Evolutionary conservation across 2,888 invertebrate genomes (phyloP), one percentile per base, ranked within the genome.

Genomic region (Zootermopsis nevadensis): DNA sequence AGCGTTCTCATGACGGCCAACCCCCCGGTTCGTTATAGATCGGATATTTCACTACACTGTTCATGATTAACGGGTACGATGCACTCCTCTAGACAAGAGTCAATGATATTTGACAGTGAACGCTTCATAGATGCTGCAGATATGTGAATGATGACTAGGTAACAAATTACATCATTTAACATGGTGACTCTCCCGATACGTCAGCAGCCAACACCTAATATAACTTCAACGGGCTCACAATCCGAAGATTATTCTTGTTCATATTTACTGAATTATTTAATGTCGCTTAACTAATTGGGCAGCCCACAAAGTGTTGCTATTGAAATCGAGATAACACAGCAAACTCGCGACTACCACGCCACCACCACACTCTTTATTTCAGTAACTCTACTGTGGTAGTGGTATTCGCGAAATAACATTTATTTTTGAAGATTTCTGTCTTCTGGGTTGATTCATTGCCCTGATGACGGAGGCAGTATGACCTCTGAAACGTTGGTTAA

Each of bases 151-250:
- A 80, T 80, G 80, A 80, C 38, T 67, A 67, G 38, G 42, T 80
- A 66, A 80, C 80, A 66, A 80, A 80, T 80, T 67, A 30, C 42
- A 67, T 80, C 80, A 80, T 80, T 80, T 67, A 80, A 42, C 38
- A n/a, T 42, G 55, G 19, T 80, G 80, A 67, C 67, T 80, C 31
- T 35, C 30, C 80, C 80, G 80, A 80, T 80, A 80, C 66, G 67
- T 80, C 67, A 67, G 55, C 35, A 42, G 80, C 38, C 42, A 60
- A 60, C 79, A 79, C 79, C 33, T 79, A 33, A 55, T 74, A n/a
- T 74, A 38, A 74, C 74, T 74, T n/a, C 35, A 22, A 38, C 24
- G 19, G 60, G 3, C 38, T 4, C 31, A 33, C 30, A 35, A 48
- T 27, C 60, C 60, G n/a, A 27, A 27, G 27, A 8, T 27, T 60